A percentile compares a stretch with the other conserved stretches of the same genome.
These are phyloP conservation scores for Vanacampus margaritifer DNA, from an alignment of 2,113 vertebrate species.

Conservation along the genomic window DNA sequence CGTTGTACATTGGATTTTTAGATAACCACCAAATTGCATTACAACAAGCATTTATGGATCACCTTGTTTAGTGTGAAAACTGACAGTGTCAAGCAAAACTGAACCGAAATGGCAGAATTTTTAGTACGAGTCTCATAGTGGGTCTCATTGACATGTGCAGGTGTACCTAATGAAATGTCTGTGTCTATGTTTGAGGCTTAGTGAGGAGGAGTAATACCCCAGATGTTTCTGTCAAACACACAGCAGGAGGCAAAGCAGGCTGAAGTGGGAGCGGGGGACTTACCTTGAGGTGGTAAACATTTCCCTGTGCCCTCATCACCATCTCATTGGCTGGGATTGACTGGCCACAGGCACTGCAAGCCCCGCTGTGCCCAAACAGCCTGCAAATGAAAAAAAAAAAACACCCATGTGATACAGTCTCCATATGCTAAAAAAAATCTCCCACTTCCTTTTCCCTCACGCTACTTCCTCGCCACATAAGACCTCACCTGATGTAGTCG, in stretches of 20 bases:
- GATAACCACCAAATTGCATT: background rate
- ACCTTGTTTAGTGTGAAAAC: background rate
- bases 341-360: conserved; percentile 77
- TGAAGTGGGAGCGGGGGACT: conserved; percentile 30
- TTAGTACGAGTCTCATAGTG: background rate
- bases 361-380: conserved; percentile 79
- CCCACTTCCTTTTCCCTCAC: background rate
- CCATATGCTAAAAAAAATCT: conserved; percentile 4
- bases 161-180: background rate
- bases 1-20: too few species aligned
- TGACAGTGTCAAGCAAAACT: background rate
- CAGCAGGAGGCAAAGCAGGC: conserved; percentile 22
- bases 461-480: background rate
- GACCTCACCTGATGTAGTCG: conserved; percentile 79
- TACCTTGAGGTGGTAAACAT: conserved; percentile 82
- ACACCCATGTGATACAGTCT: conserved; percentile 6
- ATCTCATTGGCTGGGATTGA: conserved; percentile 81
- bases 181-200: background rate
- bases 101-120: background rate
- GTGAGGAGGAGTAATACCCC: conserved; percentile 5
- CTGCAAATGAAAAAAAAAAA: conserved; percentile 50
- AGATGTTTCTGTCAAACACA: conserved; percentile 34
- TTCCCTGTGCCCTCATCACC: conserved; percentile 82
- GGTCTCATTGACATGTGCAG: background rate
- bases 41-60: background rate